phyloP scores from a whole-genome alignment of 2,888 invertebrate genomes.

The Himalopsyche kuldschensis region DNA sequence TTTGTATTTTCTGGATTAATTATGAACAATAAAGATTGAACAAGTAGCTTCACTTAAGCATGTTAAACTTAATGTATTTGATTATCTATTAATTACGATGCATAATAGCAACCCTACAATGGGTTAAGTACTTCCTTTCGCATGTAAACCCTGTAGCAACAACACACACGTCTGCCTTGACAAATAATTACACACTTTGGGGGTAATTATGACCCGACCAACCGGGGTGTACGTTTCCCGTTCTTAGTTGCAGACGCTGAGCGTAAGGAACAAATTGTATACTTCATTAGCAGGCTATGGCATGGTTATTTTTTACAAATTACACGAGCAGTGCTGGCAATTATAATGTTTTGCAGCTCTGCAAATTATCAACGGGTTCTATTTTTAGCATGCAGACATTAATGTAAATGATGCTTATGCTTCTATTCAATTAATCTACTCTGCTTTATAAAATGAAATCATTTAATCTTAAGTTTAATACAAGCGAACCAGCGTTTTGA shows the following conservation, averaged over 20 bases:
- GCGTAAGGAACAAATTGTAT: slow-evolving; percentile 19
- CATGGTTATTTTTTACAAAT: slow-evolving; percentile 15
- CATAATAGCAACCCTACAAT: not conserved
- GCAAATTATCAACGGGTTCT: not conserved
- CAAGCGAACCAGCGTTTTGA: too few relatives aligned
- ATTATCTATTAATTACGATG: not conserved
- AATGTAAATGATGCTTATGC: not conserved
- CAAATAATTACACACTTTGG: slow-evolving; percentile 36
- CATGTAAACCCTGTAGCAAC: not conserved
- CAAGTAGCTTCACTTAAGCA: not conserved
- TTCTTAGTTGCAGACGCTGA: slow-evolving; percentile 16
- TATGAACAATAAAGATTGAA: too few relatives aligned
- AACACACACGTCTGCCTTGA: slow-evolving; percentile 16
- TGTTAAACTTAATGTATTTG: not conserved
- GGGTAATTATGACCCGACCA: slow-evolving; percentile 27
- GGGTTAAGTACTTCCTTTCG: not conserved
- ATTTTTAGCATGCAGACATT: not conserved
- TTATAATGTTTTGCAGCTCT: not conserved
- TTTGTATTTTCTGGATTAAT: too few relatives aligned
- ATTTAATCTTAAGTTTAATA: too few relatives aligned
- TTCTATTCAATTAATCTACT: not conserved
- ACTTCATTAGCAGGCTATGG: slow-evolving; percentile 25
- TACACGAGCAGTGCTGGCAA: not conserved
- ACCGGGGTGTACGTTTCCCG: slow-evolving; percentile 25
- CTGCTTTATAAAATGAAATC: not conserved